Percentiles rank a stretch among this genome's conserved stretches.
These are phyloP conservation scores for Trichoplusia ni DNA, from an alignment of 1,140 invertebrate genomes.

Conservation along the genomic window DNA sequence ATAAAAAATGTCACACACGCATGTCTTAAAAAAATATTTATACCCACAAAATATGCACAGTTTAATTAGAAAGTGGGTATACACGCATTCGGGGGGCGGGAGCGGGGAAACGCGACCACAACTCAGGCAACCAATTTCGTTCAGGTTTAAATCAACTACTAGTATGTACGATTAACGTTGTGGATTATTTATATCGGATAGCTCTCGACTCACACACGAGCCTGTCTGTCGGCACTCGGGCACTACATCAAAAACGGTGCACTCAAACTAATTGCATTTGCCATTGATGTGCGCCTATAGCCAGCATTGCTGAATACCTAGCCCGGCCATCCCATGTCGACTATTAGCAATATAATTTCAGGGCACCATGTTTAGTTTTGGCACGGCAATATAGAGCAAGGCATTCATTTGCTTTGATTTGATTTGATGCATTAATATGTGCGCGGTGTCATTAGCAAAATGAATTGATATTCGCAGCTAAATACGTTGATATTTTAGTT, in stretches of 20 bases:
- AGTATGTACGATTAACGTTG: conserved; percentile 34
- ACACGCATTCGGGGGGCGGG: too few species aligned
- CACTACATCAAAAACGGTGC: conserved; percentile 78
- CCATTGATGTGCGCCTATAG: conserved; percentile 67
- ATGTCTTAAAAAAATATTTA: background rate
- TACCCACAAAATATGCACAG: too few species aligned
- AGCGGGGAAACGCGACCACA: conserved; percentile 8
- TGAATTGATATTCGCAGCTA: conserved; percentile 2
- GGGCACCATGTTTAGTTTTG: conserved; percentile 24
- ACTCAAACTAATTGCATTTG: conserved; percentile 79
- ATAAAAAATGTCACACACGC: background rate
- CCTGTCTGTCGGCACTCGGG: conserved; percentile 50
- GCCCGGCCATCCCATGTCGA: conserved; percentile 24
- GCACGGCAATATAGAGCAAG: conserved; percentile 11
- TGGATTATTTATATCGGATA: conserved; percentile 60
- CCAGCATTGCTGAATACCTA: conserved; percentile 24
- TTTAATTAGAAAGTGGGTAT: too few species aligned
- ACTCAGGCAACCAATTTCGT: conserved; percentile 23
- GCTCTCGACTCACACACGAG: conserved; percentile 51
- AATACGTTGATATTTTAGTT: background rate
- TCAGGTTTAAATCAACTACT: conserved; percentile 26
- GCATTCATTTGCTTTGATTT: conserved; percentile 26
- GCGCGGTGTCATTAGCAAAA: conserved; percentile 8
- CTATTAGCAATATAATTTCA: conserved; percentile 43
- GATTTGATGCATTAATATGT: conserved; percentile 15